Evolutionary conservation across 2,797 vertebrate genomes (phyloP).

Genomic region (Harpagifer antarcticus): DNA sequence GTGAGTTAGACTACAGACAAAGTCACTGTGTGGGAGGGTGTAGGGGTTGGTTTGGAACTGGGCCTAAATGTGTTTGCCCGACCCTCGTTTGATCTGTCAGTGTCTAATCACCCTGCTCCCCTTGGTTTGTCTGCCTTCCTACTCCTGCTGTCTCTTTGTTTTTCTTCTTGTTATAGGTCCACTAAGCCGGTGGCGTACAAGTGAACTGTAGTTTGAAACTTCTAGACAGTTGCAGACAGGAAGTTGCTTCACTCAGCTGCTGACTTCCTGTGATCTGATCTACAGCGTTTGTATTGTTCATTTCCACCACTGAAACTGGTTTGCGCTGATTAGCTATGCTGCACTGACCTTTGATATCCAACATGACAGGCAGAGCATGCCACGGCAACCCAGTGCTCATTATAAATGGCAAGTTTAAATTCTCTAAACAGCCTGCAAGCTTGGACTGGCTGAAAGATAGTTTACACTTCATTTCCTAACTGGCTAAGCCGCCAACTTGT

Average conservation of each 20-base stretch:
- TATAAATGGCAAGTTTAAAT: conserved; percentile 41
- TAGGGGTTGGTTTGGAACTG: no score
- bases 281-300: background rate
- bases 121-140: no score
- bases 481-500: conserved; percentile 15
- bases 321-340: background rate
- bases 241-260: background rate
- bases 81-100: no score
- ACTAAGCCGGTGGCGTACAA: no score
- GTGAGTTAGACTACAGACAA: no score
- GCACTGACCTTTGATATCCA: conserved; percentile 11
- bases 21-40: no score
- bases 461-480: conserved; percentile 27
- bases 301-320: conserved; percentile 1
- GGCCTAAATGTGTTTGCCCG: no score
- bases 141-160: no score
- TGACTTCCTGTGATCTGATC: background rate
- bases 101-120: no score
- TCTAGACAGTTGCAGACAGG: background rate
- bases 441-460: conserved; percentile 17
- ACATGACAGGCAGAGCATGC: conserved; percentile 43
- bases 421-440: conserved; percentile 18
- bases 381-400: conserved; percentile 24
- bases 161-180: no score
- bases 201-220: no score